Conservation (phyloP, 1,140 invertebrate genomes). For the Ceratosolen fusciceps region DNA sequence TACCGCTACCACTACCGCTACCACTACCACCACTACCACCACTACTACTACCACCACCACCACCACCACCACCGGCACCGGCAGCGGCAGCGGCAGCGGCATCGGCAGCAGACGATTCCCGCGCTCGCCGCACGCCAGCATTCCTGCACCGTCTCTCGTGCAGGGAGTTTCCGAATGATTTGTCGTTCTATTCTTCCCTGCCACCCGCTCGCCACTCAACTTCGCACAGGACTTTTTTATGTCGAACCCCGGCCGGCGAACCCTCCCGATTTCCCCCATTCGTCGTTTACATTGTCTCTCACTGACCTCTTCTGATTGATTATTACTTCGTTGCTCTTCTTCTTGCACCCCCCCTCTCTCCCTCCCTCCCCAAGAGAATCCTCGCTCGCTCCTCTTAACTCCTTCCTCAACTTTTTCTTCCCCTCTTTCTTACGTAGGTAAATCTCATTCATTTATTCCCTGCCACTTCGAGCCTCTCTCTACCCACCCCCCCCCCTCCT, state of each 20-base stretch:
- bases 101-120: constrained; percentile 30
- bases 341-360: not conserved
- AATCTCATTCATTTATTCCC: not conserved
- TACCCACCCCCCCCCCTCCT: not conserved
- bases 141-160: constrained; percentile 6
- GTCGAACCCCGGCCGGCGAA: no score
- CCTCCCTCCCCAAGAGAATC: not conserved
- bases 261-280: not conserved
- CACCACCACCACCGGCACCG: no score
- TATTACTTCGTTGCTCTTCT: not conserved
- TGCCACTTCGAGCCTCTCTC: no score
- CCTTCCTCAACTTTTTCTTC: no score
- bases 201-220: not conserved
- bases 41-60: no score
- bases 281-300: not conserved
- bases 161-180: constrained; percentile 13
- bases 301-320: not conserved
- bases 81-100: no score
- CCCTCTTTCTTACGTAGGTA: not conserved
- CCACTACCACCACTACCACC: no score
- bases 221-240: constrained; percentile 11
- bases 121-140: not conserved
- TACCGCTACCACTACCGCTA: no score
- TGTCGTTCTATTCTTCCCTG: not conserved
- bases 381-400: not conserved